Conservation (phyloP, 2,797 vertebrate species). For the Cetoscarus ocellatus region DNA sequence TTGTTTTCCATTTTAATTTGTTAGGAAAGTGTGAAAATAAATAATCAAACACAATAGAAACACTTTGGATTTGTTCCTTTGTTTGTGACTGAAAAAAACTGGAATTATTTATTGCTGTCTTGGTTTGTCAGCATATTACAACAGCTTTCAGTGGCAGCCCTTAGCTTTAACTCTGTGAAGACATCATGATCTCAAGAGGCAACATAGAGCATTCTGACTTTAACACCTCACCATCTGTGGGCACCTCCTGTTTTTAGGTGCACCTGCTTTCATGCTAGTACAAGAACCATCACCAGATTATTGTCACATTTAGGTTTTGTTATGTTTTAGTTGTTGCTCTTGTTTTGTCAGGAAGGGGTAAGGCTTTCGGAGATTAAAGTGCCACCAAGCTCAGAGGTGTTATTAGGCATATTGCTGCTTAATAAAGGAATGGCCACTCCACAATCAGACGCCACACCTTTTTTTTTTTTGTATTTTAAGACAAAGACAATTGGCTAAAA, state of each 20-base stretch:
- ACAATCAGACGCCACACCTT: conserved; percentile 72
- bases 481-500: too few species aligned
- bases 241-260: conserved; percentile 8
- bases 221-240: conserved; percentile 8
- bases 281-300: conserved; percentile 1
- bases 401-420: conserved; percentile 70
- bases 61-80: conserved; percentile 12
- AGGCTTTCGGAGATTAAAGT: conserved; percentile 50
- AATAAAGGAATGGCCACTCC: conserved; percentile 75
- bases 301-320: background rate
- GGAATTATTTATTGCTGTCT: background rate
- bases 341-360: conserved; percentile 51
- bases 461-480: too few species aligned
- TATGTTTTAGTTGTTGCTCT: conserved; percentile 39
- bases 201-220: conserved; percentile 9
- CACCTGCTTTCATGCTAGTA: background rate
- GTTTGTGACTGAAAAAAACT: background rate
- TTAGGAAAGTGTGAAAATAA: conserved; percentile 21
- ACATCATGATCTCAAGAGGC: background rate
- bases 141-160: background rate
- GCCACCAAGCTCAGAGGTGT: conserved; percentile 59
- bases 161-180: background rate
- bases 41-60: conserved; percentile 1
- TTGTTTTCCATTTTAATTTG: conserved; percentile 6
- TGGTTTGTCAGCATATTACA: background rate